These are phyloP conservation scores for Heteromurus nitidus DNA, from an alignment of 2,888 invertebrate genomes.

Conservation along the genomic window DNA sequence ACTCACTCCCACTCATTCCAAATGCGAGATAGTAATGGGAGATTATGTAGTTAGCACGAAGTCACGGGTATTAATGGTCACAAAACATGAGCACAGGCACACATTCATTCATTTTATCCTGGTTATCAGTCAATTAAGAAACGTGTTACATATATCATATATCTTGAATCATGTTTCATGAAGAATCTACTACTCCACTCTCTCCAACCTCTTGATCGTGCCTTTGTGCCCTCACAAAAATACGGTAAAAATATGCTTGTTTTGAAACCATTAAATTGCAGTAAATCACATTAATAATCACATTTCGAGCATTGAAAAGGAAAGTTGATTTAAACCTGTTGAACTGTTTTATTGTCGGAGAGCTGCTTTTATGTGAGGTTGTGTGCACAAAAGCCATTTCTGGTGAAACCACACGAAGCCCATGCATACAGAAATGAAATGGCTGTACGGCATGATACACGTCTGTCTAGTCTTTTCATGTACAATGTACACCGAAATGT, in stretches of 20 bases:
- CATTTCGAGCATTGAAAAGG: constrained; percentile 31
- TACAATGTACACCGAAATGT: constrained; percentile 1
- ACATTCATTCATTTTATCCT: too few relatives aligned
- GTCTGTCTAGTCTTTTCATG: background rate
- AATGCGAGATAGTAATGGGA: too few relatives aligned
- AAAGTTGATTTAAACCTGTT: constrained; percentile 62
- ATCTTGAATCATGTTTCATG: too few relatives aligned
- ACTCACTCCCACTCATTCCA: too few relatives aligned
- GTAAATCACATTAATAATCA: constrained; percentile 64
- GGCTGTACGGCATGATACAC: constrained; percentile 7
- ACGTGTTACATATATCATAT: too few relatives aligned
- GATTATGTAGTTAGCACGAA: too few relatives aligned
- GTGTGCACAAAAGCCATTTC: constrained; percentile 49
- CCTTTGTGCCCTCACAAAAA: too few relatives aligned
- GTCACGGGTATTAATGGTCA: too few relatives aligned
- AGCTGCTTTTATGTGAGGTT: constrained; percentile 11
- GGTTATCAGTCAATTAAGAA: too few relatives aligned
- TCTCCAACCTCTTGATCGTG: too few relatives aligned
- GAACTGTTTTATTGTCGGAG: constrained; percentile 27
- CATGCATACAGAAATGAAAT: constrained; percentile 19
- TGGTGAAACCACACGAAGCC: constrained; percentile 29
- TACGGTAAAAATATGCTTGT: background rate
- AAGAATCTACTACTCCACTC: too few relatives aligned
- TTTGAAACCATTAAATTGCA: constrained; percentile 46
- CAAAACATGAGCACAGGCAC: too few relatives aligned